phyloP scores from a whole-genome alignment of 2,888 invertebrate genomes.

The Helleia helle region DNA sequence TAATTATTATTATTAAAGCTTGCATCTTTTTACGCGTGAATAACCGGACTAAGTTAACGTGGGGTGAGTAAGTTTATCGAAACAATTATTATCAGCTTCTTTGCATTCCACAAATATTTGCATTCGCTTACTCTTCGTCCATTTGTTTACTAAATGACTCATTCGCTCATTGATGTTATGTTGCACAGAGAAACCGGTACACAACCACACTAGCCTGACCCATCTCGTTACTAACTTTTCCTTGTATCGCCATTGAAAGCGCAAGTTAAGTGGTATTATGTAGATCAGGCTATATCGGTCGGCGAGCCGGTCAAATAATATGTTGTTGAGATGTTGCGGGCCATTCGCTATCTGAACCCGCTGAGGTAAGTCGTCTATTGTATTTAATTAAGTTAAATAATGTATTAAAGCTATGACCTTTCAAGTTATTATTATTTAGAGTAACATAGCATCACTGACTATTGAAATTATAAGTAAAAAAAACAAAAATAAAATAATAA shows the following conservation, averaged over 20 bases:
- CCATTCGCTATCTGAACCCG: constrained; percentile 26
- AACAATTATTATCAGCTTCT: too few species aligned
- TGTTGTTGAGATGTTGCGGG: constrained; percentile 9
- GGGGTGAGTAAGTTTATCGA: too few species aligned
- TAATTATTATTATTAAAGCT: too few species aligned
- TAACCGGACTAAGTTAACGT: too few species aligned
- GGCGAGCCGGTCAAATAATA: constrained; percentile 9
- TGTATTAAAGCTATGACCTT: too few species aligned
- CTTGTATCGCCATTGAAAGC: constrained; percentile 10
- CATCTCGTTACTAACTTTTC: constrained; percentile 7
- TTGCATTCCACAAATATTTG: too few species aligned
- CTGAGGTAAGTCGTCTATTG: constrained; percentile 37
- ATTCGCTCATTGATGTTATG: constrained; percentile 7
- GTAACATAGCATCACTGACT: too few species aligned
- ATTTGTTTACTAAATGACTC: constrained; percentile 4
- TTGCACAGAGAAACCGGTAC: constrained; percentile 21
- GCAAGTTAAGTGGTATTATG: constrained; percentile 15
- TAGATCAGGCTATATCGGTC: constrained; percentile 19
- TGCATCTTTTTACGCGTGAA: too few species aligned
- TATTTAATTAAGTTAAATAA: too few species aligned
- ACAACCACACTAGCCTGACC: constrained; percentile 16
- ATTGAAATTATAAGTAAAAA: too few species aligned
- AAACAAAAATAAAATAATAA: too few species aligned
- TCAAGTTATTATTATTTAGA: too few species aligned
- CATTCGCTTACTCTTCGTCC: not conserved